Evolutionary conservation across 1,140 invertebrate species (phyloP).

Genomic region (Musca vetustissima): DNA sequence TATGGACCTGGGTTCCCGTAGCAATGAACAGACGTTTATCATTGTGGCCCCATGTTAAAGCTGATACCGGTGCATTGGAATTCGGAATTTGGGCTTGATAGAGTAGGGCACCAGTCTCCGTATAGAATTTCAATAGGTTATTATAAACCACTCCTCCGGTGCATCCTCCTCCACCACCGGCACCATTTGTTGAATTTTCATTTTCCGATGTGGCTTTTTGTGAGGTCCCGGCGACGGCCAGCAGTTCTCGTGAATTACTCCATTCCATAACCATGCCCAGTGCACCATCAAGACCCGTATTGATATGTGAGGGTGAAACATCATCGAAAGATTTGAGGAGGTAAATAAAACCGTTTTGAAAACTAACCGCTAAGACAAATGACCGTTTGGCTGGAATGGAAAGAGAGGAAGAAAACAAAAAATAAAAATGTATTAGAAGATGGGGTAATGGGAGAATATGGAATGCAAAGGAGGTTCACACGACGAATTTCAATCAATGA

Average conservation of each 20-base stretch:
- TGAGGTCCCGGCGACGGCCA: slow-evolving; percentile 86
- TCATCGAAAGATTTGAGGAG: slow-evolving; percentile 91
- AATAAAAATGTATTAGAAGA: background rate
- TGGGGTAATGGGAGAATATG: too few species aligned
- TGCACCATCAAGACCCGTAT: slow-evolving; percentile 75
- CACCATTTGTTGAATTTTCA: slow-evolving; percentile 36
- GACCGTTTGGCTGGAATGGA: slow-evolving; percentile 62
- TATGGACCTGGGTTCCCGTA: slow-evolving; percentile 84
- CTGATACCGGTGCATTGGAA: slow-evolving; percentile 74
- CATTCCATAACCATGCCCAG: slow-evolving; percentile 84
- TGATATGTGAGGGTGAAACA: slow-evolving; percentile 80
- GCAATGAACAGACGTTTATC: slow-evolving; percentile 92
- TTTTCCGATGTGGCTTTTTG: slow-evolving; percentile 37
- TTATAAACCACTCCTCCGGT: slow-evolving; percentile 38
- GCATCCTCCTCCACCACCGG: slow-evolving; percentile 31
- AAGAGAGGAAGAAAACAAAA: slow-evolving; percentile 20
- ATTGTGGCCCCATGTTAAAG: slow-evolving; percentile 97
- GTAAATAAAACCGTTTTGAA: slow-evolving; percentile 85
- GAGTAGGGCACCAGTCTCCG: slow-evolving; percentile 70
- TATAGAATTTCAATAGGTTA: slow-evolving; percentile 73
- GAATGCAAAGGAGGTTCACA: too few species aligned
- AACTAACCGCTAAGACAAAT: slow-evolving; percentile 83
- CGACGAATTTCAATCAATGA: too few species aligned
- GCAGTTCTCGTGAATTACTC: slow-evolving; percentile 90
- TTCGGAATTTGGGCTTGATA: slow-evolving; percentile 77